phyloP scores from a whole-genome alignment of 2,113 vertebrate species.

The Daubentonia madagascariensis region DNA sequence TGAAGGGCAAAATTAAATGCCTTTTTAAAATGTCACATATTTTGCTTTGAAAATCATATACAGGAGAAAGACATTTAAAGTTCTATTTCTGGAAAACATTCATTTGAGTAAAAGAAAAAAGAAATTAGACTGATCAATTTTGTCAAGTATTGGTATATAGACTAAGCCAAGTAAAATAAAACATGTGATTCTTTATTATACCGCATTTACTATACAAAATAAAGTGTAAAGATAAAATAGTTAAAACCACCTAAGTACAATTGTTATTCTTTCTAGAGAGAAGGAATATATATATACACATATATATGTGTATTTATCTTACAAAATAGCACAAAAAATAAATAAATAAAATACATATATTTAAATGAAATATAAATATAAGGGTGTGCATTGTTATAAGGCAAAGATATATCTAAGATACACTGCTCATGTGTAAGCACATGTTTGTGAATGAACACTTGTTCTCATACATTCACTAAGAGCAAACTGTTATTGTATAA shows the following conservation, averaged over 20 bases:
- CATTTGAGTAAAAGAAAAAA: not conserved
- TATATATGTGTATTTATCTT: not conserved
- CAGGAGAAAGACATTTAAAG: not conserved
- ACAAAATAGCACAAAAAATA: constrained; percentile 3
- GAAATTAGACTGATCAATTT: not conserved
- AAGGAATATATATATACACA: not conserved
- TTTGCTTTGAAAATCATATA: constrained; percentile 27
- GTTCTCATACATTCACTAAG: not conserved
- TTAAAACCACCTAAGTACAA: not conserved
- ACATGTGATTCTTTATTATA: not conserved
- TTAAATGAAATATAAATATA: not conserved
- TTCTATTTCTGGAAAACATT: not conserved
- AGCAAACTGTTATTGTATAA: not conserved
- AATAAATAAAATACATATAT: not conserved
- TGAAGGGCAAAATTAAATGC: not conserved
- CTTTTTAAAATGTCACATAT: not conserved
- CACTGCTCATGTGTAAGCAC: not conserved
- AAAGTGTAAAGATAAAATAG: not conserved
- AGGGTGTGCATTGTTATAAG: not conserved
- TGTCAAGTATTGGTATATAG: not conserved
- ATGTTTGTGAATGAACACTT: not conserved
- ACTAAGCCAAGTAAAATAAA: constrained; percentile 30
- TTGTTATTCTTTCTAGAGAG: not conserved
- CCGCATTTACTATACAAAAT: not conserved
- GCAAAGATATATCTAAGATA: not conserved